These are phyloP conservation scores for human DNA, from an alignment of 2,113 vertebrate genomes.

Conservation along the genomic window GRCh38 chr22:49269501-49270000, in stretches of 20 bases:
- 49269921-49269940: not conserved
- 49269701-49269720: too few relatives aligned
- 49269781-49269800: rapidly evolving
- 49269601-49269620: rapidly evolving
- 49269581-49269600: not conserved
- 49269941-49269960: not conserved
- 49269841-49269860: not conserved
- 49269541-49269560: rapidly evolving
- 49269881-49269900: rapidly evolving
- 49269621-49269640: rapidly evolving
- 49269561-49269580: not conserved
- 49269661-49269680: not conserved
- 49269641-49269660: rapidly evolving
- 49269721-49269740: not conserved
- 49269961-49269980: not conserved
- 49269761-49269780: not conserved
- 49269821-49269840: not conserved
- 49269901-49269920: too few relatives aligned
- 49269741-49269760: rapidly evolving
- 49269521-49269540: rapidly evolving
- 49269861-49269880: too few relatives aligned
- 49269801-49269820: too few relatives aligned
- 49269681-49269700: too few relatives aligned
- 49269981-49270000: not conserved
- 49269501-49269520: rapidly evolving